Evolutionary conservation across 2,888 invertebrate species (phyloP), one percentile per base, ranked within the genome.

Genomic region (Glaucopsyche alexis): DNA sequence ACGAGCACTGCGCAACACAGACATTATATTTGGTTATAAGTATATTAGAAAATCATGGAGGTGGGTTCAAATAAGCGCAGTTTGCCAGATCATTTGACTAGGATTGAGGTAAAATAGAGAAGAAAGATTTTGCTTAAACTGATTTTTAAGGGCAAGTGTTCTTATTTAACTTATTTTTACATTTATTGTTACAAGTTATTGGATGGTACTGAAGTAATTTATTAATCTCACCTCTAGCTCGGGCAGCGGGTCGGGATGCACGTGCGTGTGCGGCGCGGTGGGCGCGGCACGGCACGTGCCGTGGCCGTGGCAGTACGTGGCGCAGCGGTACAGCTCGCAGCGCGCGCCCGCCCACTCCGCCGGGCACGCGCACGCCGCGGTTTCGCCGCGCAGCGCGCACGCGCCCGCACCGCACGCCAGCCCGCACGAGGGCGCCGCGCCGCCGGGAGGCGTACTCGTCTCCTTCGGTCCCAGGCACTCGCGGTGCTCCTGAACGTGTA

Each of bases 261-360:
- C 67, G 74, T 75, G 75, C 11, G 71, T 60, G 67, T 8, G 64
- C 80, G 65, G 71, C 52, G 71, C 72, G 72, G n/a, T 94, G 81
- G 45, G 74, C 60, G 72, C 74, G 71, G 72, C 77, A 38, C 85
- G 85, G 74, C 77, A 78, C 14, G 16, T 16, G 14, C 81, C 85
- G 74, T 79, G 80, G 67, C 94, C 94, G 82, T 95, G 89, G 81
- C 96, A 96, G 83, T 94, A 93, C 75, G 94, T 94, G 3, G 95
- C 94, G 82, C 96, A 96, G 73, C 94, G 93, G 84, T 95, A 95
- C 80, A 94, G 94, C 83, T 95, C 94, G 87, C 97, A 97, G 71
- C 93, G 85, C 52, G 93, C 87, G 19, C 96, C 96, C 66, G 93
- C 93, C 83, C 94, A 96, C 77, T 94, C 91, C 0, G 94, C 90